phyloP scores from a whole-genome alignment of 1,140 invertebrate genomes.

The Cyphomyrmex costatus region DNA sequence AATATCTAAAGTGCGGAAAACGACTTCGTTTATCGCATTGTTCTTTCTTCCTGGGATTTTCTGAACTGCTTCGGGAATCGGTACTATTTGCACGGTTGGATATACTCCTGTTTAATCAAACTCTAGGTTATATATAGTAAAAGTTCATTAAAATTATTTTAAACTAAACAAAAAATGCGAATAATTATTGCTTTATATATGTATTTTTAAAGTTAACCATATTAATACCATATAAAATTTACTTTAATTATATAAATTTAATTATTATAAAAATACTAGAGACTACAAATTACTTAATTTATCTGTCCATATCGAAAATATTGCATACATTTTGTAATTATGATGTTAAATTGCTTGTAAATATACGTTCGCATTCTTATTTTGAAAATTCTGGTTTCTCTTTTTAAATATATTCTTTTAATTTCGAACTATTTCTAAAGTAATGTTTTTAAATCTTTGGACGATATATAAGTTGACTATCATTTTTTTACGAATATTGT shows the following conservation, averaged over 20 bases:
- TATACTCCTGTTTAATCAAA: conserved; percentile 74
- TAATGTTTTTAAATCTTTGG: conserved; percentile 1
- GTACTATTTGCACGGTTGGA: conserved; percentile 88
- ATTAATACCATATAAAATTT: no score
- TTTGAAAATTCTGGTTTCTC: no score
- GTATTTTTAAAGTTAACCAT: neutral
- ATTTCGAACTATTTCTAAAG: no score
- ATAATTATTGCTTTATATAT: neutral
- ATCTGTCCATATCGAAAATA: neutral
- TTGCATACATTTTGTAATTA: conserved; percentile 18
- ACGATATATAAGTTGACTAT: no score
- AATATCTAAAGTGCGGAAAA: conserved; percentile 89
- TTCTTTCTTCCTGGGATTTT: conserved; percentile 90
- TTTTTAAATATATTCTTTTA: no score
- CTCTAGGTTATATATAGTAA: conserved; percentile 79
- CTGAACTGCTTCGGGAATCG: conserved; percentile 88
- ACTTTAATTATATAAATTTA: neutral
- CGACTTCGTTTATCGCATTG: conserved; percentile 88
- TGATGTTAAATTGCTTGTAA: neutral
- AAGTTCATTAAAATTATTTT: conserved; percentile 62
- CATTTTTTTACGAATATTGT: no score
- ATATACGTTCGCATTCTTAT: no score
- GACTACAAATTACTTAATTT: neutral
- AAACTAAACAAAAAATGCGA: neutral
- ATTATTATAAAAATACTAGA: neutral